Conservation (phyloP, 1,140 invertebrate genomes). For the Octopus sinensis region DNA sequence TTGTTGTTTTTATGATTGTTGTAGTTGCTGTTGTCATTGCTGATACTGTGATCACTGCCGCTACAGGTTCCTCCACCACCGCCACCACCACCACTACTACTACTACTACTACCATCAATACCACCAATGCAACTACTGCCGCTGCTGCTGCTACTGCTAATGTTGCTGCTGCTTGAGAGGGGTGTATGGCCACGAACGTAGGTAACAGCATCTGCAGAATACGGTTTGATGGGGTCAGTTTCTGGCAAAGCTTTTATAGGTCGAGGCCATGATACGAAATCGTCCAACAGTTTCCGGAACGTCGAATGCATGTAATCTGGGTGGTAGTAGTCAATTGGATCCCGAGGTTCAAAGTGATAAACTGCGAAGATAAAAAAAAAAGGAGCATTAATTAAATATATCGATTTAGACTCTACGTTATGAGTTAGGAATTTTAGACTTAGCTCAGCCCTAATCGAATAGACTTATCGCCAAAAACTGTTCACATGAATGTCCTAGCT, state of each 20-base stretch:
- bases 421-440: too few relatives aligned
- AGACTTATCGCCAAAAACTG: too few relatives aligned
- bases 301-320: not conserved
- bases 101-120: not conserved
- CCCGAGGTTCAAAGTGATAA: not conserved
- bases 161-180: not conserved
- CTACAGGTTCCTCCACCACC: not conserved
- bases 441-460: too few relatives aligned
- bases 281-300: not conserved
- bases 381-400: too few relatives aligned
- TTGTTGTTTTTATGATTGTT: constrained; percentile 41
- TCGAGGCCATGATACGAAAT: not conserved
- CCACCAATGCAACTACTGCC: not conserved
- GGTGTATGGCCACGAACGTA: not conserved
- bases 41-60: not conserved
- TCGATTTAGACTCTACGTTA: too few relatives aligned
- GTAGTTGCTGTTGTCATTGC: constrained; percentile 19
- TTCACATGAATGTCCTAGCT: too few relatives aligned
- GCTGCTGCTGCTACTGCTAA: not conserved
- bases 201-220: not conserved
- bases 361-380: not conserved
- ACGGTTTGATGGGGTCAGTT: not conserved
- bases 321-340: not conserved
- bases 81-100: not conserved
- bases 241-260: not conserved